Base-by-base conservation (phyloP, 2,888 invertebrate genomes). In the Plebejus argus region DNA sequence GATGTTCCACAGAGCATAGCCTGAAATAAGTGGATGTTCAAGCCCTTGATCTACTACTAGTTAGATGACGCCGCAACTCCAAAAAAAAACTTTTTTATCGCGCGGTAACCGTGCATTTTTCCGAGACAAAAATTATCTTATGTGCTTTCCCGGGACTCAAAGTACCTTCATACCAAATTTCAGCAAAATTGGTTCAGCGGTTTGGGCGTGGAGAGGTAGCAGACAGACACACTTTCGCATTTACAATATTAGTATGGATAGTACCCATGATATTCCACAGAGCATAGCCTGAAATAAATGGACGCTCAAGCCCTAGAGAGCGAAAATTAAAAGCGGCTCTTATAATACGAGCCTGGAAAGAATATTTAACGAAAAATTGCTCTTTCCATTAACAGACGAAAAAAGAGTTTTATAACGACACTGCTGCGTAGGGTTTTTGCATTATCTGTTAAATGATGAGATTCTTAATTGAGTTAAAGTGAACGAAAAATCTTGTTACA, bases 1-100 rank as follows among this genome's bases (percentile, higher is more conserved):
- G 18, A 88, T 84, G 78, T 91, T 92, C 87, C 87, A 89, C 78
- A 89, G 87, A 6, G 88, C 86, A 78, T 91, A 92, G 83, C 88
- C 92, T 91, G 83, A 12, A 89, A 87, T 75, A 61, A 10, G 10
- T 61, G 58, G 10, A 20, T 61, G 23, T 10, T n/a, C 58, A 35
- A 35, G 6, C 35, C 35, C 35, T 2, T 4, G 33, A n/a, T 33
- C 33, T 33, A 33, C 33, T 33, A 33, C 33, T 33, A 33, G 33
- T 33, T 33, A 33, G 33, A 33, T 33, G 33, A 33, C n/a, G n/a
- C n/a, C n/a, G n/a, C n/a, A n/a, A n/a, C n/a, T n/a, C n/a, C n/a
- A n/a, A n/a, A n/a, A n/a, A n/a, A n/a, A n/a, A n/a, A n/a, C n/a
- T n/a, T n/a, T n/a, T 28, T 28, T 28, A n/a, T 28, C 28, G 28